These are phyloP conservation scores for Drosophila baimaii DNA, from an alignment of 1,140 invertebrate genomes.

Conservation along the genomic window DNA sequence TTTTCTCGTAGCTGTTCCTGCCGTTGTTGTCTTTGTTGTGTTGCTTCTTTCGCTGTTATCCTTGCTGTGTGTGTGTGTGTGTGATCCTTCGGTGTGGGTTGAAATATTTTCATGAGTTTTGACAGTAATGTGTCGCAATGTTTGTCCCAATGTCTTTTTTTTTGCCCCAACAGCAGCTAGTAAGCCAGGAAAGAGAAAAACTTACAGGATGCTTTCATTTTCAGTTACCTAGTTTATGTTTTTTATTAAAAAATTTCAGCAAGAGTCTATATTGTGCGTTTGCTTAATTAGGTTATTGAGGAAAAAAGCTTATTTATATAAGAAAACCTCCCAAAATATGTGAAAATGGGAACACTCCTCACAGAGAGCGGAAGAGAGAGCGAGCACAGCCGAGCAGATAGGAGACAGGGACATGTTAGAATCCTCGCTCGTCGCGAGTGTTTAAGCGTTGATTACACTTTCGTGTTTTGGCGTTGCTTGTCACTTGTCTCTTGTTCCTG, in stretches of 20 bases:
- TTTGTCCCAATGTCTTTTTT: conserved; percentile 73
- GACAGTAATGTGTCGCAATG: conserved; percentile 83
- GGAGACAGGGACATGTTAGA: conserved; percentile 56
- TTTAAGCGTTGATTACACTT: conserved; percentile 82
- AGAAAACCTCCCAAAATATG: neutral
- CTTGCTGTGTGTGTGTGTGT: conserved; percentile 19
- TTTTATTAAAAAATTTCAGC: neutral
- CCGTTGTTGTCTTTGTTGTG: conserved; percentile 47
- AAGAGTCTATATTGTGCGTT: neutral
- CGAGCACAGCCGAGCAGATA: neutral
- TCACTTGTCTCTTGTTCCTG: conserved; percentile 69
- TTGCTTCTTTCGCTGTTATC: conserved; percentile 52
- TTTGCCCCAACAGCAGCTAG: conserved; percentile 28
- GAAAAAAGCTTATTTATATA: too few species aligned
- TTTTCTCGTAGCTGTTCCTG: conserved; percentile 51
- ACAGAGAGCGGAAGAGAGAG: neutral
- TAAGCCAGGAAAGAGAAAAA: conserved; percentile 4
- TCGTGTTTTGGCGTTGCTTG: conserved; percentile 73
- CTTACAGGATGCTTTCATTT: neutral
- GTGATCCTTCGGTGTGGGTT: conserved; percentile 51
- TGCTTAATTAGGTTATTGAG: too few species aligned
- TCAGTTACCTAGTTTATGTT: neutral
- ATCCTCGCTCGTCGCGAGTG: conserved; percentile 71
- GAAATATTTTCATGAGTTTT: conserved; percentile 83
- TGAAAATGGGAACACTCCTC: conserved; percentile 5